Percentiles rank a stretch among this genome's conserved stretches.
Evolutionary conservation across 2,797 vertebrate species (phyloP).

Genomic region (Alfaro cultratus): DNA sequence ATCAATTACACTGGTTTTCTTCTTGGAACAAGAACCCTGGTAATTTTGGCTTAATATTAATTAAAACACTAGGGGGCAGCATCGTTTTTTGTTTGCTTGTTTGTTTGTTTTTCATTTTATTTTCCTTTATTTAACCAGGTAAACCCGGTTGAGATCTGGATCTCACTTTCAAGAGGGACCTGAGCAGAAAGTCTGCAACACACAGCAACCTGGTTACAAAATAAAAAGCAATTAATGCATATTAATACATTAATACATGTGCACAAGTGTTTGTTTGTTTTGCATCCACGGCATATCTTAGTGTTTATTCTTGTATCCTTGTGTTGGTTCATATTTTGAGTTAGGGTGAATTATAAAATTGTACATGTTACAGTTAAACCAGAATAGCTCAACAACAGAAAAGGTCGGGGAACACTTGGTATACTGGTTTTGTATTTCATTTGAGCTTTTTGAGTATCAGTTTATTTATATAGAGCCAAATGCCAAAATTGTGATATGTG

Average conservation of each 20-base stretch:
- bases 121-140: too few species aligned
- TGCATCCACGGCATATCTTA: not conserved
- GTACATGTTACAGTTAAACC: not conserved
- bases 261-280: too few species aligned
- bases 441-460: not conserved
- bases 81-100: not conserved
- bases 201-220: too few species aligned
- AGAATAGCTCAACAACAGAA: not conserved
- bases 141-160: too few species aligned
- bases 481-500: not conserved
- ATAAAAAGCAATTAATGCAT: too few species aligned
- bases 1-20: too few species aligned
- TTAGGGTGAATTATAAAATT: not conserved
- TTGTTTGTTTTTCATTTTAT: not conserved
- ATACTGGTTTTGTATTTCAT: not conserved
- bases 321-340: not conserved
- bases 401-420: not conserved
- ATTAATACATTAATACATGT: too few species aligned
- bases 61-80: slow-evolving; percentile 51
- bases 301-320: not conserved
- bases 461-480: not conserved
- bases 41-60: too few species aligned
- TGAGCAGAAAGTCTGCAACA: too few species aligned
- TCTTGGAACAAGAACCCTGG: too few species aligned
- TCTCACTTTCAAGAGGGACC: too few species aligned